Conservation (phyloP, 2,797 vertebrate genomes). For the Myotis vivesi region DNA sequence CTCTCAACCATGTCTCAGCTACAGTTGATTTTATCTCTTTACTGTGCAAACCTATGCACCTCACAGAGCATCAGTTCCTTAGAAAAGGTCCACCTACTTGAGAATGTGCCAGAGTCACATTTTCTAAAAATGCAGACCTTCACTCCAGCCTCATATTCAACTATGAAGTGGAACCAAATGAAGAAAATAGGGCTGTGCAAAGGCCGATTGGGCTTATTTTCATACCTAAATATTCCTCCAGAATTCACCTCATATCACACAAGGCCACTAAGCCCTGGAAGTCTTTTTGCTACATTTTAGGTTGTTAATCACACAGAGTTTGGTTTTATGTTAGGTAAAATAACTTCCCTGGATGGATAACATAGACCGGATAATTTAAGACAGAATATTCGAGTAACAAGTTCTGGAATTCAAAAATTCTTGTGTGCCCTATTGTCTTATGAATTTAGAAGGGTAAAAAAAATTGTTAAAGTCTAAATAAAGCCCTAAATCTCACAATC, state of each 20-base stretch:
- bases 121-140: slow-evolving; percentile 60
- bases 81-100: slow-evolving; percentile 20
- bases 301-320: slow-evolving; percentile 20
- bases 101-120: slow-evolving; percentile 31
- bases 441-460: not conserved
- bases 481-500: not conserved
- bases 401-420: not conserved
- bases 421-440: not conserved
- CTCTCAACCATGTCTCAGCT: not conserved
- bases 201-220: slow-evolving; percentile 62
- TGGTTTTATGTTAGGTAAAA: slow-evolving; percentile 13
- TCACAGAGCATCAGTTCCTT: not conserved
- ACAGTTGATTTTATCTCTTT: not conserved
- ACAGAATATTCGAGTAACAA: slow-evolving; percentile 2
- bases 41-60: not conserved
- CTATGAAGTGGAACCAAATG: slow-evolving; percentile 72
- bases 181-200: slow-evolving; percentile 62
- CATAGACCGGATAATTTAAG: not conserved
- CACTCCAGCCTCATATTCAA: slow-evolving; percentile 55
- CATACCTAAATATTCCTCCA: slow-evolving; percentile 63
- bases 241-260: slow-evolving; percentile 26
- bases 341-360: not conserved
- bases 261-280: slow-evolving; percentile 2
- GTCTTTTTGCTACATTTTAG: slow-evolving; percentile 5
- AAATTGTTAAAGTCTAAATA: not conserved